Conservation (phyloP, 2,113 vertebrate genomes). For the Delphinus delphis region DNA sequence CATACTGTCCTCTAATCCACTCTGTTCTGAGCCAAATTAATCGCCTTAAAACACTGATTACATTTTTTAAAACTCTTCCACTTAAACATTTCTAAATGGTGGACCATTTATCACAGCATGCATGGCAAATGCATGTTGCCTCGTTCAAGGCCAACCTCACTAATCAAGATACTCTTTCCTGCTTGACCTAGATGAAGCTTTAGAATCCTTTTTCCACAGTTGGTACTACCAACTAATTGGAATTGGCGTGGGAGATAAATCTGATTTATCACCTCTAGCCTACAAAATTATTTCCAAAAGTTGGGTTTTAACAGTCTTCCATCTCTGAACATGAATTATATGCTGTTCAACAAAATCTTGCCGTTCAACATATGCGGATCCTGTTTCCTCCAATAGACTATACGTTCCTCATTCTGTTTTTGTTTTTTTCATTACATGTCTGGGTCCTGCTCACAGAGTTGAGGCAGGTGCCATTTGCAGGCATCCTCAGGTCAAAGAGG, state of each 20-base stretch:
- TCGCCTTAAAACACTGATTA: neutral
- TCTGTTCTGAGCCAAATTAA: neutral
- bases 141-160: neutral
- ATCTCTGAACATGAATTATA: neutral
- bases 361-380: neutral
- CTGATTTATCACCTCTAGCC: neutral
- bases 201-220: neutral
- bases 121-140: neutral
- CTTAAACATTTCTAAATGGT: neutral
- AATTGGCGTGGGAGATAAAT: neutral
- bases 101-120: neutral
- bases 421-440: neutral
- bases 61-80: neutral
- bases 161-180: neutral
- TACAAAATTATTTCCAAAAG: neutral
- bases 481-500: neutral
- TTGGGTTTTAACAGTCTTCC: neutral
- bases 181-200: neutral
- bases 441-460: neutral
- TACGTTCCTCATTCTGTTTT: neutral
- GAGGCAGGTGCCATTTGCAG: neutral
- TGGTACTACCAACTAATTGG: neutral
- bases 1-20: neutral
- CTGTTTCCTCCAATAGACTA: neutral
- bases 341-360: neutral